Base-by-base conservation (phyloP, 2,888 invertebrate species). In the Poecilobothrus nobilitatus region DNA sequence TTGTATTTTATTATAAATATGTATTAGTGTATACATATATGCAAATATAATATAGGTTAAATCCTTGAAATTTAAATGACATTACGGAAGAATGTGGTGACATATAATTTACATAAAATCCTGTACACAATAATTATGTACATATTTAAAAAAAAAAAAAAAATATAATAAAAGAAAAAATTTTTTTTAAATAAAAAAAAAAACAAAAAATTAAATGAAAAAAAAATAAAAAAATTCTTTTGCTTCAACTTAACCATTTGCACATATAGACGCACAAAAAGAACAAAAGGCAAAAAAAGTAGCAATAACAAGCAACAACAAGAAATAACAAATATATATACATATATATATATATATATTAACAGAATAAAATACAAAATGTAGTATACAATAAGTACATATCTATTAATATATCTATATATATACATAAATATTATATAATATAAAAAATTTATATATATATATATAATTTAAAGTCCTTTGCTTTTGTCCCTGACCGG, bases 31-130 rank as follows among this genome's bases (percentile, higher is more conserved):
- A 41, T 41, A 53, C 18, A 8, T 37, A 37, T 12, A 37, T 10
- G 12, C 37, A 37, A 37, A 37, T 37, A 8, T 53, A 41, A 53
- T 53, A 53, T 53, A 53, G 53, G 53, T 53, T 53, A 53, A 53
- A 53, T 53, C 53, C 53, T 53, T 53, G 53, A 53, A 53, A 53
- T 53, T 53, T 53, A 53, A 53, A 53, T 53, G 53, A 53, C 53
- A 53, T 53, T 53, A 53, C 53, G 53, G 53, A 53, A 53, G 53
- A 53, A 53, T 53, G 53, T 53, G 53, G 53, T 53, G 53, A 53
- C 53, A 53, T 53, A 53, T 18, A 53, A 53, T 53, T 53, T 53
- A 53, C 53, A 53, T 53, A 53, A 53, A 53, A 53, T 53, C 53
- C 53, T 53, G 18, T 53, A n/a, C 53, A 53, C 18, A 53, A 53